Percentiles rank a stretch among this genome's conserved stretches.
phyloP scores from a whole-genome alignment of 2,113 vertebrate species.

The Dromiciops gliroides region DNA sequence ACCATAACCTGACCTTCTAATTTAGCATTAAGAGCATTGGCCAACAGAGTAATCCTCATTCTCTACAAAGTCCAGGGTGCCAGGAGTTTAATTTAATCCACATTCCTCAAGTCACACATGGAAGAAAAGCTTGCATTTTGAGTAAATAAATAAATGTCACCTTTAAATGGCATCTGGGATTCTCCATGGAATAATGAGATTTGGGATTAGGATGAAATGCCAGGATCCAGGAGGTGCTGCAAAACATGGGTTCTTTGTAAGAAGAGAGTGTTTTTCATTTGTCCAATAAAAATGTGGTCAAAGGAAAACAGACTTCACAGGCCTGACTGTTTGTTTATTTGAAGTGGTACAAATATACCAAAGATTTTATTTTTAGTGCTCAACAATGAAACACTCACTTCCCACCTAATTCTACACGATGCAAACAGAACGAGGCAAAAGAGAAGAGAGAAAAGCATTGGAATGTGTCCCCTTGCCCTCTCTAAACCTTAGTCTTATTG shows the following conservation, averaged over 20 bases:
- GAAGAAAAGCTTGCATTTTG: background rate
- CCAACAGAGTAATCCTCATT: background rate
- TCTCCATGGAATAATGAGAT: conserved; percentile 68
- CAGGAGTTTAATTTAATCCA: conserved; percentile 48
- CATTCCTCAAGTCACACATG: conserved; percentile 52
- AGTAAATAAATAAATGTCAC: conserved; percentile 14
- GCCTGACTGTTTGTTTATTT: conserved; percentile 16
- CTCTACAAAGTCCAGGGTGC: conserved; percentile 35
- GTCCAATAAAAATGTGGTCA: conserved; percentile 56
- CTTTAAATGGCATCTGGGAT: conserved; percentile 51
- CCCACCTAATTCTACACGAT: background rate
- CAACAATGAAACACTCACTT: conserved; percentile 6
- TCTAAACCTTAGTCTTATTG: background rate
- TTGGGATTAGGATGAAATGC: conserved; percentile 51
- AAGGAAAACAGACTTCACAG: conserved; percentile 35
- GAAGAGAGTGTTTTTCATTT: conserved; percentile 47
- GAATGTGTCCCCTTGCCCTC: background rate
- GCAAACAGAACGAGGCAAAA: background rate
- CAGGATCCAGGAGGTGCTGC: conserved; percentile 42
- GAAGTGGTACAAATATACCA: conserved; percentile 31
- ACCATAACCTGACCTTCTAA: conserved; percentile 3
- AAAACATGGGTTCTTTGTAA: conserved; percentile 42
- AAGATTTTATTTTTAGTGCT: conserved; percentile 5
- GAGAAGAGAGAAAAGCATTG: background rate
- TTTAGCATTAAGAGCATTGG: background rate